Base-by-base conservation (phyloP, 30 jellyfish, hydroid and myxozoan species). In the Calvadosia cruxmelitensis region DNA sequence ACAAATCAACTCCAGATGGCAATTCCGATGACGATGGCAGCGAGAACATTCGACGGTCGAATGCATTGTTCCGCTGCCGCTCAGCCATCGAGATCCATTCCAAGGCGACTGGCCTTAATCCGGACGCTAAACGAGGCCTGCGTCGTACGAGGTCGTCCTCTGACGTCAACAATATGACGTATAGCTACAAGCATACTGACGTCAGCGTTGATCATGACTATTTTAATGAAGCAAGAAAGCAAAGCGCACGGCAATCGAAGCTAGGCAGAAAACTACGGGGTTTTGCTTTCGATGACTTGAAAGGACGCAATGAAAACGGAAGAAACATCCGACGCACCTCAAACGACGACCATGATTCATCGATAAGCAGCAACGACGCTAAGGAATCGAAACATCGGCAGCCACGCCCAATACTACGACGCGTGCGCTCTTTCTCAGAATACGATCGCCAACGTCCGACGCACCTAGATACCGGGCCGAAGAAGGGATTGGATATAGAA, bases 11-110 rank as follows among this genome's bases (percentile, higher is more conserved):
- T 0, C 13, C n/a, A 32, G 69, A 57, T 5, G 69, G 27, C n/a
- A 57, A 27, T 16, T 27, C n/a, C 33, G 27, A 12, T 16, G 27
- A 25, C 28, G 28, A 7, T 25, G 5, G 27, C 12, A 12, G 28
- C 27, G 27, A 16, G 28, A 13, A 5, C 28, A 16, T 12, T 16
- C n/a, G 27, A 69, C 65, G 35, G 81, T 71, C 49, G 80, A 74
- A 69, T 31, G 73, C 48, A 78, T 36, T 23, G 31, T 89, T 26
- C 79, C 61, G 63, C 88, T 91, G 29, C 81, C 98, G 79, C 26
- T 89, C 98, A 1, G 93, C 98, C 13, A 75, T 81, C 12, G 98
- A 89, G 65, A 53, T 89, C 27, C 83, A 87, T 20, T 92, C 91
- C 31, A 62, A 71, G 27, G 61, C 49, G 34, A 77, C 79, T 7